Evolutionary conservation across 2,797 vertebrate genomes (phyloP).

Genomic region (Chrysocyon brachyurus): DNA sequence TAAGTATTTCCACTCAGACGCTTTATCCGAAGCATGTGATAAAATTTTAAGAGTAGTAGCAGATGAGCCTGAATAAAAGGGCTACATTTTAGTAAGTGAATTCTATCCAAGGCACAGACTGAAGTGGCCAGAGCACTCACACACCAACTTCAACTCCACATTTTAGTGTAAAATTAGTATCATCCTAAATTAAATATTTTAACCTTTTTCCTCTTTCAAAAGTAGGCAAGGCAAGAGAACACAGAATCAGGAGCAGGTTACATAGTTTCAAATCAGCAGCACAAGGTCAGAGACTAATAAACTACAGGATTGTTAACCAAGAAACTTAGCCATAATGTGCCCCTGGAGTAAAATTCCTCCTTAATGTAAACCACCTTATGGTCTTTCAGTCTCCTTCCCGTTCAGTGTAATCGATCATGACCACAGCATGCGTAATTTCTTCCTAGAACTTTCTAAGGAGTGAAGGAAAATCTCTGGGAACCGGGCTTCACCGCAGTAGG

Average conservation of each 20-base stretch:
- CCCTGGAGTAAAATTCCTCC: conserved; percentile 82
- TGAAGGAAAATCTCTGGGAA: conserved; percentile 52
- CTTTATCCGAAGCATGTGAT: neutral
- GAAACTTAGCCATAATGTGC: conserved; percentile 84
- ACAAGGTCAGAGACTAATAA: conserved; percentile 87
- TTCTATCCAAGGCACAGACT: neutral
- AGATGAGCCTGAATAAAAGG: neutral
- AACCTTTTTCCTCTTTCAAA: conserved; percentile 8
- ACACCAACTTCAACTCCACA: neutral
- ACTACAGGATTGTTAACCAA: conserved; percentile 84
- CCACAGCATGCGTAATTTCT: conserved; percentile 23
- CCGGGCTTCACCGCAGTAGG: neutral
- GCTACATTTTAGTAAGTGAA: neutral
- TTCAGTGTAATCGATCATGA: conserved; percentile 59
- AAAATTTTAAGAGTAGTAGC: neutral
- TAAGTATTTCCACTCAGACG: neutral
- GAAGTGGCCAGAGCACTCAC: neutral
- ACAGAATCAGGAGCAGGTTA: conserved; percentile 62
- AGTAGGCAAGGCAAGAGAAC: conserved; percentile 17
- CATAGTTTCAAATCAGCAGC: conserved; percentile 50
- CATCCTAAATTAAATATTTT: neutral
- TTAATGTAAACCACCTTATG: conserved; percentile 77
- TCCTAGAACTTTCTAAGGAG: conserved; percentile 55
- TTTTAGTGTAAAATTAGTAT: neutral
- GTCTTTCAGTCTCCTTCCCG: conserved; percentile 78